Evolutionary conservation across 2,797 vertebrate genomes (phyloP), one percentile per base, ranked within the genome.

Genomic region (Brachyrhaphis roseni): DNA sequence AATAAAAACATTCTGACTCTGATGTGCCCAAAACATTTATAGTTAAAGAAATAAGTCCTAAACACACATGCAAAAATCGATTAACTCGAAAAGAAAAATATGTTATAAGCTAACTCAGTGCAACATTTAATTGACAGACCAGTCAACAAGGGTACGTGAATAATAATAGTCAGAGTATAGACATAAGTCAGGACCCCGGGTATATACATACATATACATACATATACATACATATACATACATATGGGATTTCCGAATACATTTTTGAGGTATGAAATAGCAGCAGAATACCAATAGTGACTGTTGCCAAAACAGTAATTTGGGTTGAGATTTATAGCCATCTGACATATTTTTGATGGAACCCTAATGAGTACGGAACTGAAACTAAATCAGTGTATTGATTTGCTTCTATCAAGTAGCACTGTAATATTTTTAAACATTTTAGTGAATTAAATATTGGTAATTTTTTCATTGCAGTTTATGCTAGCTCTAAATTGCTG

Each of bases 341-440:
- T 79, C 89, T 90, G 92, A 93, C 91, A 94, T 89, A 88, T 93
- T 93, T 34, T 89, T 91, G 90, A 95, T 90, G 88, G 73, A 91
- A 92, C 78, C 91, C 91, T 34, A 90, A 94, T 93, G 93, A 89
- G 91, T 94, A 92, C 94, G 86, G 94, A 93, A 95, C 93, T 93
- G 89, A 91, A 94, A 95, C 91, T 92, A 91, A 94, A 93, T 91
- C 82, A 88, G 84, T 90, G 78, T 94, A 94, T 91, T 90, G 92
- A 94, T 93, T 90, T 81, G 77, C 91, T 83, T 87, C 87, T 76
- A 82, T 89, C 86, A 80, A 75, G 66, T 68, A 79, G 84, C 84
- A 76, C 77, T 77, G 79, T 76, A 31, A 51, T 68, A 62, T 73
- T 31, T 76, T 46, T 15, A 66, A 59, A 31, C 68, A 39, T 74